A percentile compares a stretch with the other conserved stretches of the same genome.
phyloP scores from a whole-genome alignment of 1,140 invertebrate genomes.

The Acromyrmex charruanus region DNA sequence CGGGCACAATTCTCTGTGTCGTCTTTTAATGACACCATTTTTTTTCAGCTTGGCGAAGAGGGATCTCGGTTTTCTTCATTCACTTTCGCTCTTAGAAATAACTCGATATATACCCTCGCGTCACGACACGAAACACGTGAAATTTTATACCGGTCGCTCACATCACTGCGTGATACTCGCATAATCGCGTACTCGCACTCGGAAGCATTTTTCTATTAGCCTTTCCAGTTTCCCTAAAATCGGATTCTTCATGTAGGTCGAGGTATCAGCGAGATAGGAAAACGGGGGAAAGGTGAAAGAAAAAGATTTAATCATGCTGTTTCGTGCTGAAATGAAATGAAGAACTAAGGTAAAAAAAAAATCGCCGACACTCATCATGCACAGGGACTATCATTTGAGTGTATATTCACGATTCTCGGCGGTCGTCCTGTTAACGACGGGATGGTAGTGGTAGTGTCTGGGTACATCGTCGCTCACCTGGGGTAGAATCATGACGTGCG shows the following conservation, averaged over 20 bases:
- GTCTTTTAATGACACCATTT: not conserved
- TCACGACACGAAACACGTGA: conserved; percentile 5
- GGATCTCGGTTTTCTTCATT: conserved; percentile 18
- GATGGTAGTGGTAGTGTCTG: conserved; percentile 66
- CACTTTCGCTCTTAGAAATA: conserved; percentile 35
- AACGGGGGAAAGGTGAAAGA: not conserved
- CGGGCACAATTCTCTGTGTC: conserved; percentile 7
- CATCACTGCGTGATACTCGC: conserved; percentile 45
- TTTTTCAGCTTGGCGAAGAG: not conserved
- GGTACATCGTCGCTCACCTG: conserved; percentile 82
- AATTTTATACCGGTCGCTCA: conserved; percentile 37
- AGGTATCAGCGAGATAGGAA: not conserved
- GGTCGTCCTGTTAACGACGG: conserved; percentile 65
- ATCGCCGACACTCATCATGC: conserved; percentile 39
- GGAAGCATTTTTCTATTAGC: not conserved
- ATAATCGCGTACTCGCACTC: conserved; percentile 25
- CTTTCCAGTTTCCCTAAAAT: not conserved
- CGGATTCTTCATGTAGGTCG: not conserved
- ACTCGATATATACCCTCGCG: not conserved
- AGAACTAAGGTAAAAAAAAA: conserved; percentile 46
- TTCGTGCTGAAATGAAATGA: conserved; percentile 35
- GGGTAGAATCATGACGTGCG: conserved; percentile 85
- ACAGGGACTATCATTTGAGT: conserved; percentile 51
- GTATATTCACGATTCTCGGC: conserved; percentile 68
- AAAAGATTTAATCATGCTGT: conserved; percentile 57